Evolutionary conservation across 2,888 invertebrate genomes (phyloP), one percentile per base, ranked within the genome.

Genomic region (Papilio gigon): DNA sequence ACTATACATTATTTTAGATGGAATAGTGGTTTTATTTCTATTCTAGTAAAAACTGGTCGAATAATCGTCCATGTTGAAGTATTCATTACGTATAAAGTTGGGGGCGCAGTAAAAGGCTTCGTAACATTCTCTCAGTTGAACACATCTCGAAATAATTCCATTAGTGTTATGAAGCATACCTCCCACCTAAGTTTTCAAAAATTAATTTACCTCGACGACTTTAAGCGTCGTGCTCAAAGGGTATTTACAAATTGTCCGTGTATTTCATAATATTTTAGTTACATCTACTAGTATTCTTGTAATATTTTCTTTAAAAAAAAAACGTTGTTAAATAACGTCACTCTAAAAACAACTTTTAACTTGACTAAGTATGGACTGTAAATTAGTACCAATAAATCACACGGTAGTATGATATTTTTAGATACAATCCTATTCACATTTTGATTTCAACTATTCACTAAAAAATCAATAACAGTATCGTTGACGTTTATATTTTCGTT

Each of bases 121-220:
- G 12, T 37, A 63, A 25, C 35, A 25, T 17, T 64, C 25, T 40
- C 22, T 64, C 53, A 53, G 53, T 50, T 50, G 35, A 63, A 35
- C 47, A 37, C 33, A 50, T 35, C 50, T 50, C n/a, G 35, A 56
- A 65, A 65, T 65, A 56, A 40, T 40, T 65, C 40, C 65, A 65
- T 65, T 42, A 56, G 40, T 30, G 27, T 37, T 65, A 20, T 65
- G 40, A 56, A 65, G 30, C 53, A 37, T 11, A 37, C 17, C 25
- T 27, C 25, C 37, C 27, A 37, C 64, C 9, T 56, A 40, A 42
- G 56, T 65, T 65, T 56, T 65, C 42, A 56, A 30, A 65, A 65
- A 65, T 56, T 56, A 40, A 56, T 53, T 65, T 53, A 53, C 53
- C 25, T 25, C 25, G 25, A 37, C 35, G 4, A 64, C 53, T 53